Evolutionary conservation across 1,140 invertebrate species (phyloP).

Genomic region (Phocides pigmalion): DNA sequence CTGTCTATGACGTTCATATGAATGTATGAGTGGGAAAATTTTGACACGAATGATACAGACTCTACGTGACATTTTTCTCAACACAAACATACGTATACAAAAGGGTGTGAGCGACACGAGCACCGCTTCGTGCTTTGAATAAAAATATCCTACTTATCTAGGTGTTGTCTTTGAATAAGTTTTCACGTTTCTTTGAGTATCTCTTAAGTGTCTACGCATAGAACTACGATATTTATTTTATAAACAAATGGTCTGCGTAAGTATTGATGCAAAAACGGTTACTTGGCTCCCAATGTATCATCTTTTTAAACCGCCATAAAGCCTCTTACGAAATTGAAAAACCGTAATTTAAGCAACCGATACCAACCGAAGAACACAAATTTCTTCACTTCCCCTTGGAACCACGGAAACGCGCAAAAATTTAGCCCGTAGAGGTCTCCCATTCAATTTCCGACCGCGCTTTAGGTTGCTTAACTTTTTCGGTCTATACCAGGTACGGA

Average conservation of each 20-base stretch:
- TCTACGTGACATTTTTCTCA: conserved; percentile 20
- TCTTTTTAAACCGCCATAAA: too few species aligned
- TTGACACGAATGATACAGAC: conserved; percentile 14
- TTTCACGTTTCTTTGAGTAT: not conserved
- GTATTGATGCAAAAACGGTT: too few species aligned
- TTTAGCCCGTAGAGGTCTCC: too few species aligned
- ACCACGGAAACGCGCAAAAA: too few species aligned
- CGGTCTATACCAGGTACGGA: too few species aligned
- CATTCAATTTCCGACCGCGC: too few species aligned
- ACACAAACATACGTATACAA: conserved; percentile 7
- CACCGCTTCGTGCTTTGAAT: conserved; percentile 38
- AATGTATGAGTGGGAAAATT: conserved; percentile 19
- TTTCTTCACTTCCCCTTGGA: too few species aligned
- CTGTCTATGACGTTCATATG: conserved; percentile 36
- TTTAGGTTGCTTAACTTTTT: too few species aligned
- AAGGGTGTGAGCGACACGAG: conserved; percentile 15
- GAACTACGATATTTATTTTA: not conserved
- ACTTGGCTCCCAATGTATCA: too few species aligned
- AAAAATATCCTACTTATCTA: conserved; percentile 37
- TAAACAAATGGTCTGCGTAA: not conserved
- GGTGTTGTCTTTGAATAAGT: conserved; percentile 16
- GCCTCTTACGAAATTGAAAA: too few species aligned
- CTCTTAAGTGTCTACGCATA: not conserved
- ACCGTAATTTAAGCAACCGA: too few species aligned
- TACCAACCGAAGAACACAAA: too few species aligned